A percentile compares a stretch with the other conserved stretches of the same genome.
phyloP scores from a whole-genome alignment of 2,113 vertebrate species.

The Dicaeum eximium region DNA sequence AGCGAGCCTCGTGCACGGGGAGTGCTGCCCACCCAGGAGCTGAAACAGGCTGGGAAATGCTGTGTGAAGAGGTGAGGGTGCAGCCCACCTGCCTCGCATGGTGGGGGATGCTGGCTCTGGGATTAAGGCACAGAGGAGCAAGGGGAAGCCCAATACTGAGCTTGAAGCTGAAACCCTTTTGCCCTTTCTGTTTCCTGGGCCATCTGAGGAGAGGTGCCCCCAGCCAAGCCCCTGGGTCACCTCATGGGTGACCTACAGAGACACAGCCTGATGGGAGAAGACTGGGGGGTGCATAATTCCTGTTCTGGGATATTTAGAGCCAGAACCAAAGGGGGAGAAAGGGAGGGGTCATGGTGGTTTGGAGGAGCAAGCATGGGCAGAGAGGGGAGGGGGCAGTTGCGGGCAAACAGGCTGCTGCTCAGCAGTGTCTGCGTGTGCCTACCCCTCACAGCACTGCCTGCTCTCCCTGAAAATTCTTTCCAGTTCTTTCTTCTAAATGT shows the following conservation, averaged over 20 bases:
- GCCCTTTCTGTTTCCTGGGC: background rate
- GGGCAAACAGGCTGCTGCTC: background rate
- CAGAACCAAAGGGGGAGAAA: background rate
- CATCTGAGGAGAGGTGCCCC: background rate
- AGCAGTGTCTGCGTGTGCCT: background rate
- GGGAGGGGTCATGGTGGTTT: background rate
- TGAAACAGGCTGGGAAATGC: background rate
- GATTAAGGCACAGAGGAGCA: background rate
- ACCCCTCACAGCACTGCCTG: fast-evolving
- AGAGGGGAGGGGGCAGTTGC: background rate
- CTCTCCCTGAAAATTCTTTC: background rate
- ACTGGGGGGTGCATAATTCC: background rate
- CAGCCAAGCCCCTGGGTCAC: background rate
- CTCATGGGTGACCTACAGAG: background rate
- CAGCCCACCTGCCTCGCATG: fast-evolving
- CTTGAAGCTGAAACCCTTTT: no score
- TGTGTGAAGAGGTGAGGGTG: fast-evolving
- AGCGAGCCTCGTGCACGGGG: fast-evolving
- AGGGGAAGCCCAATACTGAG: fast-evolving
- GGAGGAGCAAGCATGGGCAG: background rate
- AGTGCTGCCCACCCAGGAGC: background rate
- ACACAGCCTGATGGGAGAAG: fast-evolving
- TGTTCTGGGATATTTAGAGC: background rate
- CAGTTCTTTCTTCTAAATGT: background rate
- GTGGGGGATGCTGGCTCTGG: background rate